Evolutionary conservation across 2,888 invertebrate genomes (phyloP).

Genomic region (Xestia c-nigrum): DNA sequence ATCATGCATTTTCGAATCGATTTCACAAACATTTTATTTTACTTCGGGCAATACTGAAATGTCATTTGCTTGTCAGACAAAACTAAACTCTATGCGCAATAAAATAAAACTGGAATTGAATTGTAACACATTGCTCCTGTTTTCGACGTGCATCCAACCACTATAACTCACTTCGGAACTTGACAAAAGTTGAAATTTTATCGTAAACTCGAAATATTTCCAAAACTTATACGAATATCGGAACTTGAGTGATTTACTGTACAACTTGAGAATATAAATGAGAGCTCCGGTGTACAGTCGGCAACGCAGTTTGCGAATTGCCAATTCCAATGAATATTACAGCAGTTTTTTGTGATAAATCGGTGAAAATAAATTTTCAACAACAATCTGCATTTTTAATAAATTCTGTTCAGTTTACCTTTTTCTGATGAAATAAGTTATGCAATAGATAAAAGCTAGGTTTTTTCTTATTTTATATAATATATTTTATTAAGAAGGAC

Average conservation of each 20-base stretch:
- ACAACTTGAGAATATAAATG: slow-evolving; percentile 75
- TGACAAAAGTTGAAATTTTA: slow-evolving; percentile 84
- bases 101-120: slow-evolving; percentile 44
- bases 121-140: slow-evolving; percentile 55
- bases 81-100: slow-evolving; percentile 36
- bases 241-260: slow-evolving; percentile 80
- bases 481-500: neutral
- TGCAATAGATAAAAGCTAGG: neutral
- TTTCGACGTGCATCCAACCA: slow-evolving; percentile 68
- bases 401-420: neutral
- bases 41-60: slow-evolving; percentile 60
- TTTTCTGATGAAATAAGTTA: neutral
- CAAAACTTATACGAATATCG: slow-evolving; percentile 73
- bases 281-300: slow-evolving; percentile 59
- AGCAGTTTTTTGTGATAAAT: slow-evolving; percentile 56
- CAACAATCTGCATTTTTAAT: slow-evolving; percentile 38
- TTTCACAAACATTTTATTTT: slow-evolving; percentile 66
- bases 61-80: slow-evolving; percentile 33
- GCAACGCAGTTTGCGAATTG: slow-evolving; percentile 58
- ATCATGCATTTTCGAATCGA: slow-evolving; percentile 60
- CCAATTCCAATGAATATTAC: slow-evolving; percentile 62
- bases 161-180: slow-evolving; percentile 79
- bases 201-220: slow-evolving; percentile 81
- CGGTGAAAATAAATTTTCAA: slow-evolving; percentile 36
- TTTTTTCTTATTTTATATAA: neutral